phyloP scores from a whole-genome alignment of 2,888 invertebrate genomes.

The Cerastis leucographa region DNA sequence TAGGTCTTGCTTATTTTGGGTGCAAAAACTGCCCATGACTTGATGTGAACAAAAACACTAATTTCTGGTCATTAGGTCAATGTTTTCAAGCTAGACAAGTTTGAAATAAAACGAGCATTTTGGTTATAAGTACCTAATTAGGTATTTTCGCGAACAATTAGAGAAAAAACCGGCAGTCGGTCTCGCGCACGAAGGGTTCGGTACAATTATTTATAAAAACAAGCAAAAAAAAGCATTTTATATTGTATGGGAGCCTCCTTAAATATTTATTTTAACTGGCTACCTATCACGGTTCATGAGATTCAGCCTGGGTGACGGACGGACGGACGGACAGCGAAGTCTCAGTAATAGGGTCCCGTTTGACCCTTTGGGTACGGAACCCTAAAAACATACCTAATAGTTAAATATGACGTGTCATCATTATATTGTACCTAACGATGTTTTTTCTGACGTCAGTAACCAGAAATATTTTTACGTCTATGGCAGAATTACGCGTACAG shows the following conservation, averaged over 20 bases:
- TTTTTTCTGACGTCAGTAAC: background rate
- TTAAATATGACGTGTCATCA: background rate
- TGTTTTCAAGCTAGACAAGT: constrained; percentile 56
- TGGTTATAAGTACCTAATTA: background rate
- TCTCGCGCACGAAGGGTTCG: no score
- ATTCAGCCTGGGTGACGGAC: no score
- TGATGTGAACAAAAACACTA: constrained; percentile 33
- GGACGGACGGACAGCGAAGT: no score
- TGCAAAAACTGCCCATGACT: constrained; percentile 52
- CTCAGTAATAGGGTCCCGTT: no score
- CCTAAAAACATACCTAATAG: no score
- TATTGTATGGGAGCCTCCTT: no score
- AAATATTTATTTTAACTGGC: no score
- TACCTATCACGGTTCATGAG: no score
- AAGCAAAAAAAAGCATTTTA: no score
- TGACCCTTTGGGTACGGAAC: no score
- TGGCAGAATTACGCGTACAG: background rate
- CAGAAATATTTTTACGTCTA: background rate
- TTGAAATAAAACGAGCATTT: constrained; percentile 25
- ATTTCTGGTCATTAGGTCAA: constrained; percentile 60
- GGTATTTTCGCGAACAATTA: constrained; percentile 15
- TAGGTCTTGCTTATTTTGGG: constrained; percentile 19
- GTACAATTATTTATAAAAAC: no score
- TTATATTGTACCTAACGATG: background rate
- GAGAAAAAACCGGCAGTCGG: no score